Evolutionary conservation across 2,113 vertebrate species (phyloP).

Genomic region (Entomyzon cyanotis): DNA sequence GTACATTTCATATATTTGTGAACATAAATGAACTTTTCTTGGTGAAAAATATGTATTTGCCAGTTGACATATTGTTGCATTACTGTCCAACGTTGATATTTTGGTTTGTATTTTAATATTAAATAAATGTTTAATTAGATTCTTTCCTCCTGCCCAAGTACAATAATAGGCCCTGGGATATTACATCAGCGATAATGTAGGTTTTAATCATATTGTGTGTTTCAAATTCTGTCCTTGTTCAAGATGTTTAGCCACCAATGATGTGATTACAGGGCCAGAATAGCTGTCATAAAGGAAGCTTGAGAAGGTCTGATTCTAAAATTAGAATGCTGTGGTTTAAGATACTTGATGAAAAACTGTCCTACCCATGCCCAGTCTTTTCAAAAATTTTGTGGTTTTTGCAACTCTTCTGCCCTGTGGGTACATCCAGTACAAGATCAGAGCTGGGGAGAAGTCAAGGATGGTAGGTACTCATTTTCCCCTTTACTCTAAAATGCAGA

Average conservation of each 20-base stretch:
- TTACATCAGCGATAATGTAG: conserved; percentile 53
- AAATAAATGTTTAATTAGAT: conserved; percentile 69
- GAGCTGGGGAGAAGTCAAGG: background rate
- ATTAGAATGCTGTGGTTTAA: conserved; percentile 26
- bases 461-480: background rate
- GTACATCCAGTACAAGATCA: background rate
- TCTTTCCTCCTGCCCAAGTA: conserved; percentile 32
- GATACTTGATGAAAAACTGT: background rate
- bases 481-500: background rate
- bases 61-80: conserved; percentile 21
- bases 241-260: conserved; percentile 50
- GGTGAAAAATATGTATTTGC: background rate
- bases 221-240: conserved; percentile 49
- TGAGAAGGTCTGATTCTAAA: conserved; percentile 35
- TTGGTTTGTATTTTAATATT: conserved; percentile 55
- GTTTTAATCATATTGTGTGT: conserved; percentile 56
- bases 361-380: background rate
- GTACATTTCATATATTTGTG: background rate
- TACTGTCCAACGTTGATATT: background rate
- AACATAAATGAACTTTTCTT: background rate
- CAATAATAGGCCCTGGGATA: conserved; percentile 52
- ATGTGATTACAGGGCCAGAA: conserved; percentile 54
- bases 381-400: background rate
- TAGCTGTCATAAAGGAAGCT: conserved; percentile 45
- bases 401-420: background rate